Evolutionary conservation across 1,140 invertebrate species (phyloP).

Genomic region (Campoletis sonorensis): DNA sequence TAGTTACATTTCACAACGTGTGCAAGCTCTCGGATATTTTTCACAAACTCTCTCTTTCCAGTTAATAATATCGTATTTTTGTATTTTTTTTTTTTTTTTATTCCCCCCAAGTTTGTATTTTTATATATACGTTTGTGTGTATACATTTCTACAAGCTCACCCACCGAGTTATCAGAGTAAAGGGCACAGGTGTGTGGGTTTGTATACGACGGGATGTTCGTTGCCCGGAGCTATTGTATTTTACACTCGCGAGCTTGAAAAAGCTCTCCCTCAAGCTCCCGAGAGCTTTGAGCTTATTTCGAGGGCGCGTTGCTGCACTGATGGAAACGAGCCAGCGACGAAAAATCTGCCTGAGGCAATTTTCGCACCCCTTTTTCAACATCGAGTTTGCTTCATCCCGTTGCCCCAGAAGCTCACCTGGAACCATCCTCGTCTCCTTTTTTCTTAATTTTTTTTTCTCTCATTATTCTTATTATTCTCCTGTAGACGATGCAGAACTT

Average conservation of each 20-base stretch:
- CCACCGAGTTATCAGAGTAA: conserved; percentile 7
- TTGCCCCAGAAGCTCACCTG: not conserved
- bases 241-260: conserved; percentile 18
- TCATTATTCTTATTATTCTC: conserved; percentile 13
- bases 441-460: not conserved
- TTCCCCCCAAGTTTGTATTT: not conserved
- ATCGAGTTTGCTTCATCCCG: not conserved
- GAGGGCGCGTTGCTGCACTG: conserved; percentile 15
- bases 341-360: conserved; percentile 24
- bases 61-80: not conserved
- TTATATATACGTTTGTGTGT: not conserved
- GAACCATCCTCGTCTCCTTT: not conserved
- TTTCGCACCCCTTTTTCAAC: conserved; percentile 21
- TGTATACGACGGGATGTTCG: not conserved
- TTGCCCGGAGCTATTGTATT: conserved; percentile 31
- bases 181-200: not conserved
- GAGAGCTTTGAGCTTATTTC: conserved; percentile 31
- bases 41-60: not conserved
- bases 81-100: conserved; percentile 24
- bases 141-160: not conserved
- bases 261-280: conserved; percentile 18
- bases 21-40: conserved; percentile 14
- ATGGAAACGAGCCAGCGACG: conserved; percentile 23
- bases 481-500: not conserved
- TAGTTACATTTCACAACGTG: conserved; percentile 34